Base-by-base conservation (phyloP, 1,140 invertebrate species). In the Glomeris maerens region DNA sequence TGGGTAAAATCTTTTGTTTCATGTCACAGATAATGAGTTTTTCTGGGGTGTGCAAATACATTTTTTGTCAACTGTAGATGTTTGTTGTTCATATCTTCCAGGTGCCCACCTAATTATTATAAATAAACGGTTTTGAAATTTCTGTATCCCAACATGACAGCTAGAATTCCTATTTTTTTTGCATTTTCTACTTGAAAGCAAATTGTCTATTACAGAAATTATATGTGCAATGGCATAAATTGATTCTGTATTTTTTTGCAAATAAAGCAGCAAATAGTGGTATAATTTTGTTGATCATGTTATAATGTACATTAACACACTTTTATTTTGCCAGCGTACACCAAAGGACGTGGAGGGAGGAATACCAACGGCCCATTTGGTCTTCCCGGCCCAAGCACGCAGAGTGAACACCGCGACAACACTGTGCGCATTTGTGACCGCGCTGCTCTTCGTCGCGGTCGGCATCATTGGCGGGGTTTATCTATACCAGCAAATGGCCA, bases 391-490 rank as follows among this genome's bases (percentile, higher is more conserved):
- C 26, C 68, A 74, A 50, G 69, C 72, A 31, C 69, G 65, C 46
- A 68, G 74, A 40, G 72, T 75, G 27, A 76, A 70, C 55, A 73
- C 74, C 20, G 71, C 75, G 47, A 80, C 78, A 38, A 78, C 78
- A 20, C 67, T 82, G 22, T 78, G 80, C 57, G 65, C 88, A n/a
- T 74, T 82, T 47, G 64, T 88, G 21, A 76, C 78, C 23, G 78
- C 81, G 1, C 58, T 87, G 1, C 60, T 82, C 27, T 78, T 86
- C 1, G 76, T 86, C 60, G 74, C 80, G 40, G 74, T 81, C 57
- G 83, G 83, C 3, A 76, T 88, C 27, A 72, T 83, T 45, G 78
- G 79, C 23, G 84, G 84, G 14, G 71, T 82, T 36, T 80, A 80
- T 58, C 67, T 90, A 22, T 88, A 87, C 65, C 75, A 75, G n/a